These are phyloP conservation scores for Alviniconcha strummeri DNA, from an alignment of 2,888 invertebrate species.

Conservation along the genomic window DNA sequence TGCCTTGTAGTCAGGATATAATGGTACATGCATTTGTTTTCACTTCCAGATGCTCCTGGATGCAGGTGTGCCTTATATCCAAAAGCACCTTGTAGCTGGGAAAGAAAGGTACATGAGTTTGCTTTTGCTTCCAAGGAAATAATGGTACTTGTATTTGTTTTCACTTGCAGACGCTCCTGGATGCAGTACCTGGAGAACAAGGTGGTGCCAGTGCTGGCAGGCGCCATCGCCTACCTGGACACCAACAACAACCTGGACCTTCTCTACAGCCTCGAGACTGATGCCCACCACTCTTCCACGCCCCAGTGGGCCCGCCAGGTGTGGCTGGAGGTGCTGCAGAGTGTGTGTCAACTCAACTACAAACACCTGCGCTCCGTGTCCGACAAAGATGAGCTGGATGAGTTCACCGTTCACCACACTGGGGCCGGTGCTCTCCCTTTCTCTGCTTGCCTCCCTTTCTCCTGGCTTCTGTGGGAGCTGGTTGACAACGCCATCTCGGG, in stretches of 20 bases:
- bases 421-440: neutral
- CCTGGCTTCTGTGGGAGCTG: constrained; percentile 25
- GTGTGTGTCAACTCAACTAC: constrained; percentile 39
- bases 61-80: neutral
- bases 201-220: constrained; percentile 63
- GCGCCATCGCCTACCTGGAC: constrained; percentile 62
- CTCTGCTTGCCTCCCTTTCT: constrained; percentile 25
- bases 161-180: constrained; percentile 53
- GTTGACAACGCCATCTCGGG: constrained; percentile 10
- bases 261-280: neutral
- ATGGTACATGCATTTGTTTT: no score
- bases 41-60: no score
- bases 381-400: constrained; percentile 21
- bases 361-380: constrained; percentile 19
- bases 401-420: constrained; percentile 26
- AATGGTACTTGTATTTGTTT: neutral
- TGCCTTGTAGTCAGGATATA: no score
- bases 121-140: no score
- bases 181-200: constrained; percentile 58
- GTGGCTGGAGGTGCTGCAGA: constrained; percentile 58
- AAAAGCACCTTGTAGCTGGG: no score
- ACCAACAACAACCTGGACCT: constrained; percentile 64
- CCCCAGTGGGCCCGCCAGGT: constrained; percentile 52
- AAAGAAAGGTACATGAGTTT: no score
- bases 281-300: neutral